phyloP scores from a whole-genome alignment of 2,113 vertebrate genomes.

The Vireo altiloquus region DNA sequence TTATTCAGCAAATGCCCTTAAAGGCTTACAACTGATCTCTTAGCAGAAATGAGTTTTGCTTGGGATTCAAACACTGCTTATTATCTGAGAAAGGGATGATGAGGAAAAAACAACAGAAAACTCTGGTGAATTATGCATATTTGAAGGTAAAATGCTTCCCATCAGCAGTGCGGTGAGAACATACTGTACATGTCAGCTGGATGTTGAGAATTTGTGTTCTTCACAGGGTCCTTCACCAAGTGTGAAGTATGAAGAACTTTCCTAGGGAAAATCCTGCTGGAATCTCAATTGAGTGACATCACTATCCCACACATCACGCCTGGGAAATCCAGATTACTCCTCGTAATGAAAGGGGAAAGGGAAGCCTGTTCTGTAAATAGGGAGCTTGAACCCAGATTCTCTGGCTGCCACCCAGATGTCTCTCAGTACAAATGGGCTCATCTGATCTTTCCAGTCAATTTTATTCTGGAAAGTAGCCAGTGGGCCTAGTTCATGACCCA shows the following conservation, averaged over 20 bases:
- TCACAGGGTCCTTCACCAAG: conserved; percentile 36
- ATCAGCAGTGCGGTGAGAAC: conserved; percentile 37
- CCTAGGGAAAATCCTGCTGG: conserved; percentile 38
- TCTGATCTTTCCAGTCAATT: conserved; percentile 80
- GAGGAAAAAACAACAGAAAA: conserved; percentile 7
- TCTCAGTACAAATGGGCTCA: conserved; percentile 70
- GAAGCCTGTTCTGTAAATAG: conserved; percentile 69
- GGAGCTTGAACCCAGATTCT: conserved; percentile 74
- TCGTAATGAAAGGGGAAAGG: conserved; percentile 69
- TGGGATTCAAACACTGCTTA: conserved; percentile 59
- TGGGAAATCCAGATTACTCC: conserved; percentile 56
- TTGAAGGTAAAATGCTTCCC: conserved; percentile 58
- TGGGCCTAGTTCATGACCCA: conserved; percentile 77
- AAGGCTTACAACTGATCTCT: conserved; percentile 58
- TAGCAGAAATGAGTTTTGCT: conserved; percentile 60
- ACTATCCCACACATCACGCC: conserved; percentile 14
- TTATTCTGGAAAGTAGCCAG: conserved; percentile 79
- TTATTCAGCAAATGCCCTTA: conserved; percentile 30
- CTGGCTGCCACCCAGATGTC: conserved; percentile 74
- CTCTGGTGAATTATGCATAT: conserved; percentile 49
- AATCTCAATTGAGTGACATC: conserved; percentile 28
- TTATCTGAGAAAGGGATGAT: conserved; percentile 27
- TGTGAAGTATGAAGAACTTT: conserved; percentile 8
- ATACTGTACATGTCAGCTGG: conserved; percentile 31
- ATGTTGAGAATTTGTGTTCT: conserved; percentile 46